These are phyloP conservation scores for Crotalus horridus DNA, from an alignment of 2,113 vertebrate species.

Conservation along the genomic window DNA sequence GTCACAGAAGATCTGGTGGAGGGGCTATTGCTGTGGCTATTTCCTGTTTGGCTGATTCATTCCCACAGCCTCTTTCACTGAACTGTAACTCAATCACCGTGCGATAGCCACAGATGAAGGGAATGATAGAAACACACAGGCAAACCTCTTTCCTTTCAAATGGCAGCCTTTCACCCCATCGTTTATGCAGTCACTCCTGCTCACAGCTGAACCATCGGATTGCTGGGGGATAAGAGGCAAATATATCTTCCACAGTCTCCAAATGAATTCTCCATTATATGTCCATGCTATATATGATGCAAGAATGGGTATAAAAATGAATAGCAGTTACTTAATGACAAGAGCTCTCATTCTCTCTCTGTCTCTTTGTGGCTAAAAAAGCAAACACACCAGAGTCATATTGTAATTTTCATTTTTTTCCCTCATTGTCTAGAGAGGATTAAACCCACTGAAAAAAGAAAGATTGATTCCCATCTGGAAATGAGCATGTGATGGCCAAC, in stretches of 20 bases:
- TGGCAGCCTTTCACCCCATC: neutral
- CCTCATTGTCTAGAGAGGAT: neutral
- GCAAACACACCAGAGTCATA: neutral
- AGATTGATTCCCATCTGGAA: neutral
- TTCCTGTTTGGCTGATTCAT: conserved; percentile 57
- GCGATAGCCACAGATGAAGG: conserved; percentile 64
- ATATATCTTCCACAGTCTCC: neutral
- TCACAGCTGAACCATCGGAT: conserved; percentile 12
- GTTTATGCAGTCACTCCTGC: conserved; percentile 20
- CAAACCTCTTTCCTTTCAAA: conserved; percentile 44
- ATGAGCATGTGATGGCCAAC: neutral
- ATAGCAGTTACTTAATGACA: neutral
- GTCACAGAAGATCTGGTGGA: conserved; percentile 40
- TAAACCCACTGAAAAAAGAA: neutral
- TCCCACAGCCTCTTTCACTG: conserved; percentile 68
- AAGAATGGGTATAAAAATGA: neutral
- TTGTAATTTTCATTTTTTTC: neutral
- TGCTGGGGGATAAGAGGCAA: conserved; percentile 1
- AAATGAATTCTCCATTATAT: neutral
- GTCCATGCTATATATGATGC: neutral
- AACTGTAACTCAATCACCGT: conserved; percentile 71
- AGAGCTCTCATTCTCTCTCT: neutral
- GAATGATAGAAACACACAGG: conserved; percentile 40
- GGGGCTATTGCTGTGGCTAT: conserved; percentile 47
- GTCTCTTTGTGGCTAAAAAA: neutral